Evolutionary conservation across 64 coral and sea anemone genomes (phyloP), one percentile per base, ranked within the genome.

Genomic region (Acropora yongei): DNA sequence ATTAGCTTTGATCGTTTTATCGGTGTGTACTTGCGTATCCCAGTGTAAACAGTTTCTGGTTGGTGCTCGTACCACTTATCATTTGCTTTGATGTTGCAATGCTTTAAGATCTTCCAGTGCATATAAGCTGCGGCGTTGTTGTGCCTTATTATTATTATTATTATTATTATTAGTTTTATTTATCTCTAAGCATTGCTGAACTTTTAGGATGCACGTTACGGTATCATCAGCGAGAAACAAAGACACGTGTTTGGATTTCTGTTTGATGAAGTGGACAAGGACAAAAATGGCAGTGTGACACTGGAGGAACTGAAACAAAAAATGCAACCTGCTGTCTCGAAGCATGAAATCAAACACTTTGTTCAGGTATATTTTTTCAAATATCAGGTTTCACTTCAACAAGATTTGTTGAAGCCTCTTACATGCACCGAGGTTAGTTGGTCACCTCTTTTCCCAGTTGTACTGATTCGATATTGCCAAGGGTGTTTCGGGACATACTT

Each of bases 251-350:
- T 98, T 82, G 87, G 80, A n/a, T 47, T 51, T 6, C 84, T 98
- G 50, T 98, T 98, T 65, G 88, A 98, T 45, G 97, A 98, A 77
- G 82, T 98, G 19, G 97, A 98, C n/a, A 98, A 98, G 69, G 94
- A 98, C 65, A 93, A 96, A 60, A 95, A 98, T 76, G 97, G 97
- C n/a, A 86, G 74, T n/a, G 94, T 98, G 17, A 95, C 94, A 3
- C 78, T 98, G 0, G 91, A 98, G 51, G 97, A 98, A 80, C 97
- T 98, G 3, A 98, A 96, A 88, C 49, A 91, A 14, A 78, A 88
- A 63, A 90, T 98, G 88, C 74, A 91, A 40, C 97, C 97, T 8
- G 48, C 91, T 7, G 91, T 95, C 16, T 80, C 94, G 4, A 88
- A 84, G 89, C 83, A 93, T 7, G 91, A 98, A 20, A 90, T 98